Evolutionary conservation across 2,888 invertebrate species (phyloP), one percentile per base, ranked within the genome.

Genomic region (Epistrophe eligans): DNA sequence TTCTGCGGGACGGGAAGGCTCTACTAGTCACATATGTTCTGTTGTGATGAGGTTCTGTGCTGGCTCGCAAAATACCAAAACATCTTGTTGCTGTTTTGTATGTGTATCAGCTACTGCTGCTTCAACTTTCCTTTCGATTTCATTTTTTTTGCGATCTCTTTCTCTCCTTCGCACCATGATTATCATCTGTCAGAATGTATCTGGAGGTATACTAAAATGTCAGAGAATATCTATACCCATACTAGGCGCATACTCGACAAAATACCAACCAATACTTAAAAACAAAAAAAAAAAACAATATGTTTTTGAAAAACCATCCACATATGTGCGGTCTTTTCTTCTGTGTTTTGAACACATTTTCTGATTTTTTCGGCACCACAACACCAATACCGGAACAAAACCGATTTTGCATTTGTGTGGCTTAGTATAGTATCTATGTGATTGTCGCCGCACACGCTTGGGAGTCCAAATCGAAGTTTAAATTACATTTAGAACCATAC

Each of bases 381-480:
- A 15, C 52, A 87, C 82, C 50, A 71, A 66, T 17, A 80, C 67
- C 4, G 6, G 7, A 24, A 11, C 10, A 15, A 35, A 35, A 35
- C 17, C 52, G 70, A 38, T 32, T 45, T 15, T 52, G 38, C 6
- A 48, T 48, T 9, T 64, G 58, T 15, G 40, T 52, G 58, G 55
- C 19, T 38, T 11, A 43, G 32, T 32, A 35, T 35, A 10, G 82
- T 72, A 45, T 76, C 32, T 83, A 38, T 74, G 66, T 64, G 77
- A 62, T 62, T 83, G 83, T 72, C 19, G 67, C 35, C 83, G 83
- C 87, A 83, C 83, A 87, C 87, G 87, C 83, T 87, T 76, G 87
- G 87, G 87, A 87, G 83, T 87, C 87, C 83, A 87, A 87, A 87
- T 87, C 79, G 87, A 83, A 87, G 87, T 87, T 87, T 87, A 83